Evolutionary conservation across 2,113 vertebrate genomes (phyloP), one percentile per base, ranked within the genome.

Genomic region (Polypterus bichir): DNA sequence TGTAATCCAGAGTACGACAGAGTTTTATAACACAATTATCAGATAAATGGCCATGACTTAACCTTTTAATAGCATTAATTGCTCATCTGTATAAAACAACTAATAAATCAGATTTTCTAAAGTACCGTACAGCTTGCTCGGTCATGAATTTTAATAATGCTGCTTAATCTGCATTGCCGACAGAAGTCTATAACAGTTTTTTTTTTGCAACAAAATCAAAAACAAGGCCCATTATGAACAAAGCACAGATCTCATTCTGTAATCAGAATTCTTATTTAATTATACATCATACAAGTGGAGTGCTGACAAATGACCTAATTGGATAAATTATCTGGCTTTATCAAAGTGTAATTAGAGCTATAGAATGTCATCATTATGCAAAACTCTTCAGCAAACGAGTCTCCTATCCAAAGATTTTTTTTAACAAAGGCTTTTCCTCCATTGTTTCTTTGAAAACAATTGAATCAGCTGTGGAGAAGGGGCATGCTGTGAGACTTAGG

Each of bases 261-360:
- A 73, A 86, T 81, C 75, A 75, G 80, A 82, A 68, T 76, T 85
- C 86, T 76, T 76, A 85, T 88, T 90, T 86, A 87, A 91, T 88
- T 83, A 88, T 79, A 83, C 79, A 76, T 79, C 72, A 79, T 81
- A 84, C 81, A 71, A 81, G 83, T 67, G 85, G 74, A 79, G 78
- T 70, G 68, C 66, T 77, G 66, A 77, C 76, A 77, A 89, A 74
- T 83, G 77, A 85, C 71, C 81, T 87, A 86, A 88, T 81, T 77
- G 81, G 77, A 85, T 86, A 80, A 87, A 83, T 80, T 82, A 86
- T 81, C 74, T 79, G 82, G 76, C 75, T 69, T 79, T 77, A 89
- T 84, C 83, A 89, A 86, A 84, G 77, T 76, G 83, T 89, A 87
- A 87, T 89, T 88, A 88, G 82, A 83, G 82, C 74, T 77, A 84